Conservation (phyloP, 2,113 vertebrate species). For the Pseudopipra pipra region DNA sequence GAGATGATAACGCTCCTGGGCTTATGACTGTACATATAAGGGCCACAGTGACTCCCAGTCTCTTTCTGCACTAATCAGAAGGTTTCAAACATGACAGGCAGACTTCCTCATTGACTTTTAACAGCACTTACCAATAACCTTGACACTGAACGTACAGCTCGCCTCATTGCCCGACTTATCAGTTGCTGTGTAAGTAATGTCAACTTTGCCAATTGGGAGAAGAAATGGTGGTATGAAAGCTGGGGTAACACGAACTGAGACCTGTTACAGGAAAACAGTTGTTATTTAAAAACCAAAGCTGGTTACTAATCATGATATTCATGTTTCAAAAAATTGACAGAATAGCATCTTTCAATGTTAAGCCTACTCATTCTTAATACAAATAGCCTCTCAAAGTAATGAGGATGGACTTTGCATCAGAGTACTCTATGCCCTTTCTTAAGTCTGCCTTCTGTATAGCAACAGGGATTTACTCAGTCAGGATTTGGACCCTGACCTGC, state of each 20-base stretch:
- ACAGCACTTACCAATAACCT: constrained; percentile 86
- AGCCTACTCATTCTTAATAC: neutral
- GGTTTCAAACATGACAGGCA: neutral
- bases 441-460: neutral
- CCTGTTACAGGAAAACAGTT: constrained; percentile 71
- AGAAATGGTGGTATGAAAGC: constrained; percentile 88
- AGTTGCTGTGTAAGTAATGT: constrained; percentile 83
- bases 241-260: constrained; percentile 85
- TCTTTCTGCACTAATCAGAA: neutral
- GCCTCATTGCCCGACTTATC: constrained; percentile 87
- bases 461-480: neutral
- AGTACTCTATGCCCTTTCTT: neutral
- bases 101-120: neutral
- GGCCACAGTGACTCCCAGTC: neutral
- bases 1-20: neutral
- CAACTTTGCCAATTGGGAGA: constrained; percentile 87
- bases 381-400: neutral
- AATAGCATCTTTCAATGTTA: neutral
- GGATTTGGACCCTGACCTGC: neutral
- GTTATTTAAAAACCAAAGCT: constrained; percentile 23
- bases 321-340: neutral
- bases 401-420: accelerated
- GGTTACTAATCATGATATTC: neutral
- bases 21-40: neutral
- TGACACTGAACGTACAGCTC: constrained; percentile 90